Percentiles rank a stretch among this genome's conserved stretches.
phyloP scores from a whole-genome alignment of 2,113 vertebrate genomes.

The Eleginops maclovinus region DNA sequence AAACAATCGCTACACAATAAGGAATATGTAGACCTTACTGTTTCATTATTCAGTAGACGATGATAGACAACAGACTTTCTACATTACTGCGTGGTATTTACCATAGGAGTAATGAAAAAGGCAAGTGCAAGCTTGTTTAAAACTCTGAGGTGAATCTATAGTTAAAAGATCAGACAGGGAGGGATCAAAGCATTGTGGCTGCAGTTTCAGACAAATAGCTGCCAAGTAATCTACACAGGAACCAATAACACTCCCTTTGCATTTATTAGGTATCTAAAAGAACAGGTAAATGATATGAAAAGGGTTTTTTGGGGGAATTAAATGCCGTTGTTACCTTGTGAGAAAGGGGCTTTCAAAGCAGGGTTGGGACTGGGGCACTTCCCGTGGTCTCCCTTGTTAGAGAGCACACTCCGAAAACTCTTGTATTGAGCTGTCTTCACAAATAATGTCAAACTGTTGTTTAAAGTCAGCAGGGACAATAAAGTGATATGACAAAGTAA shows the following conservation, averaged over 20 bases:
- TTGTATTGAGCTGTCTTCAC: conserved; percentile 69
- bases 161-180: conserved; percentile 71
- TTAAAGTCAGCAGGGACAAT: conserved; percentile 69
- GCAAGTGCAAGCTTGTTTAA: conserved; percentile 47
- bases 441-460: conserved; percentile 78
- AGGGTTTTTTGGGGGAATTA: conserved; percentile 21
- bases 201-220: conserved; percentile 53
- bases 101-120: conserved; percentile 33
- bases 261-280: conserved; percentile 31
- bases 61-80: conserved; percentile 38
- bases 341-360: conserved; percentile 46
- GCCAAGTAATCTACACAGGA: conserved; percentile 59
- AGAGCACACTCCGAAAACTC: conserved; percentile 44
- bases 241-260: conserved; percentile 28
- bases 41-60: not conserved
- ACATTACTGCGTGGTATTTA: conserved; percentile 35
- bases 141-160: conserved; percentile 49
- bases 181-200: conserved; percentile 71
- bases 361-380: conserved; percentile 28
- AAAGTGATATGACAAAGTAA: conserved; percentile 44
- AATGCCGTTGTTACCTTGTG: not conserved
- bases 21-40: not conserved
- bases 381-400: conserved; percentile 44
- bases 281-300: conserved; percentile 22
- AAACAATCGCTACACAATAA: not conserved